These are phyloP conservation scores for Xestoiulus laeticollis DNA, from an alignment of 2,888 invertebrate genomes.

Conservation along the genomic window DNA sequence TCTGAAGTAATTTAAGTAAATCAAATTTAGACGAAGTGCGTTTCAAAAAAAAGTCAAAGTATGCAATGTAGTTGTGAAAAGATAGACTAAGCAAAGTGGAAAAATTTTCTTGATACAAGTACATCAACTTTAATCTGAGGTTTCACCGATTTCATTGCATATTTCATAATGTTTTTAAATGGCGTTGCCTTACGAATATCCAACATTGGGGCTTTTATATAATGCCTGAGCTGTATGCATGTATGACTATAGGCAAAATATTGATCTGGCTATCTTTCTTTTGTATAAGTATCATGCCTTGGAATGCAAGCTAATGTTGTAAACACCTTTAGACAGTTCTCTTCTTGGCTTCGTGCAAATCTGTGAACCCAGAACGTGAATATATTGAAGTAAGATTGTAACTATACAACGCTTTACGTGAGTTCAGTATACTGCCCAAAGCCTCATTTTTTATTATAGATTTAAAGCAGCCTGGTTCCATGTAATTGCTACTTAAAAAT, in stretches of 20 bases:
- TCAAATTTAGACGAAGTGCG: too few relatives aligned
- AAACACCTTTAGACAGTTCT: background rate
- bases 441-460: background rate
- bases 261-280: background rate
- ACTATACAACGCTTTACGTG: background rate
- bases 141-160: background rate
- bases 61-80: too few relatives aligned
- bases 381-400: background rate
- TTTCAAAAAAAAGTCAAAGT: too few relatives aligned
- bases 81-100: too few relatives aligned
- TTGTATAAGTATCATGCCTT: background rate
- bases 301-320: background rate
- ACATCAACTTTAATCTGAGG: background rate
- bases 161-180: background rate
- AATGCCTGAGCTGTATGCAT: background rate
- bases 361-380: background rate
- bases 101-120: background rate
- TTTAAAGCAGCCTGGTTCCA: background rate
- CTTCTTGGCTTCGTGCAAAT: background rate
- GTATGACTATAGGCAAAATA: background rate
- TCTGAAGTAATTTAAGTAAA: too few relatives aligned
- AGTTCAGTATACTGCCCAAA: background rate
- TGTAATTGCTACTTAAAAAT: background rate
- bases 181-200: background rate
- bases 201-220: too few relatives aligned